A percentile compares a stretch with the other conserved stretches of the same genome.
Conservation (phyloP, 2,113 vertebrate species). For the Myodes glareolus region DNA sequence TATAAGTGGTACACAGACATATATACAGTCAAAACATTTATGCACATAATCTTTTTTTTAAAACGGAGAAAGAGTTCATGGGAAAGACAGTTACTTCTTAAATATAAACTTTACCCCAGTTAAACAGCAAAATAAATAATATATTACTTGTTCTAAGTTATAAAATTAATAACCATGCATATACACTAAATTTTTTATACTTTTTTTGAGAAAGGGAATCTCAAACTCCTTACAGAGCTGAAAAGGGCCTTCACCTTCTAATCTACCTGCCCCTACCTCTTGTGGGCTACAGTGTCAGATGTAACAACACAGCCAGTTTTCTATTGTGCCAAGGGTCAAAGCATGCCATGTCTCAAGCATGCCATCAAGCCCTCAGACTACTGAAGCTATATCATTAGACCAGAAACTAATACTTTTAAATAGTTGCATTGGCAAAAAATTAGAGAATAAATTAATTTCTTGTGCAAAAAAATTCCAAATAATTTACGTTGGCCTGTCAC, state of each 20-base stretch:
- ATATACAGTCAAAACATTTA: not conserved
- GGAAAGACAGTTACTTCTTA: not conserved
- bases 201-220: not conserved
- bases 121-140: not conserved
- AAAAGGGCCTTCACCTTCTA: not conserved
- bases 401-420: not conserved
- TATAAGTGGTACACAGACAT: not conserved
- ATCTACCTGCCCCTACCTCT: not conserved
- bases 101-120: not conserved
- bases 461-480: conserved; percentile 14
- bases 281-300: not conserved
- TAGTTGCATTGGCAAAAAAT: not conserved
- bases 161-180: not conserved
- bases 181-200: not conserved
- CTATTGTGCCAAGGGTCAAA: not conserved
- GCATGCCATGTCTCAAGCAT: not conserved
- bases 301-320: not conserved
- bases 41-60: not conserved
- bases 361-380: not conserved
- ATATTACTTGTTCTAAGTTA: not conserved
- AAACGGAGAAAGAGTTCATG: not conserved
- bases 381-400: no score
- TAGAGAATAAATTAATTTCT: not conserved
- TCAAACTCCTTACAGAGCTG: not conserved
- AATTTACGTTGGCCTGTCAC: not conserved